These are phyloP conservation scores for Hemiscyllium ocellatum DNA, from an alignment of 2,113 vertebrate genomes.

Conservation along the genomic window DNA sequence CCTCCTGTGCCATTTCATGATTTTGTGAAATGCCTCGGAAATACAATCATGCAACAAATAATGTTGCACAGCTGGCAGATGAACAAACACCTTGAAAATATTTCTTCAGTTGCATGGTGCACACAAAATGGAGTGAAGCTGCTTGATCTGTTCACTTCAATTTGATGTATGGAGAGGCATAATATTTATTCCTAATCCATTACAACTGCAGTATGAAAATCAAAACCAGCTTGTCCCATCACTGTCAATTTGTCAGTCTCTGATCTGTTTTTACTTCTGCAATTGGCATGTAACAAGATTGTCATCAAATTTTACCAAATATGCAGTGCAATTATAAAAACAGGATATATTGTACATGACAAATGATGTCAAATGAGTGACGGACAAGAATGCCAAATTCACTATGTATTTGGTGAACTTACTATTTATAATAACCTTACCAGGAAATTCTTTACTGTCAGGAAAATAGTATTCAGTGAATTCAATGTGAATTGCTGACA, in stretches of 20 bases:
- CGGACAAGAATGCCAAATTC: neutral
- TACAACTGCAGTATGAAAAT: neutral
- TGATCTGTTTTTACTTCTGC: neutral
- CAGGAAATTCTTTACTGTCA: constrained; percentile 73
- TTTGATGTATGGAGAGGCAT: neutral
- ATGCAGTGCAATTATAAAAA: neutral
- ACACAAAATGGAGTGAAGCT: neutral
- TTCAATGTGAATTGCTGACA: constrained; percentile 85
- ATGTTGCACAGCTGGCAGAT: neutral
- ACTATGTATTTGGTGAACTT: neutral
- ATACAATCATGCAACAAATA: neutral
- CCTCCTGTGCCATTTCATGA: neutral
- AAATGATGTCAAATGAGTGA: neutral
- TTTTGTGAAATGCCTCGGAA: neutral
- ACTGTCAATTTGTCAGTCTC: neutral
- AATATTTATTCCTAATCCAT: neutral
- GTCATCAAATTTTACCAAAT: neutral
- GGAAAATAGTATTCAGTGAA: constrained; percentile 96
- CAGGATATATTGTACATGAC: neutral
- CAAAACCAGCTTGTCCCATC: neutral
- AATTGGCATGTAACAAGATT: neutral
- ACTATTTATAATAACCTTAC: constrained; percentile 52
- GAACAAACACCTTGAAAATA: neutral
- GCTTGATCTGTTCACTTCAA: neutral
- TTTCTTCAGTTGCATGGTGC: neutral